Evolutionary conservation across 1,140 invertebrate species (phyloP).

Genomic region (Charaxes varanes): DNA sequence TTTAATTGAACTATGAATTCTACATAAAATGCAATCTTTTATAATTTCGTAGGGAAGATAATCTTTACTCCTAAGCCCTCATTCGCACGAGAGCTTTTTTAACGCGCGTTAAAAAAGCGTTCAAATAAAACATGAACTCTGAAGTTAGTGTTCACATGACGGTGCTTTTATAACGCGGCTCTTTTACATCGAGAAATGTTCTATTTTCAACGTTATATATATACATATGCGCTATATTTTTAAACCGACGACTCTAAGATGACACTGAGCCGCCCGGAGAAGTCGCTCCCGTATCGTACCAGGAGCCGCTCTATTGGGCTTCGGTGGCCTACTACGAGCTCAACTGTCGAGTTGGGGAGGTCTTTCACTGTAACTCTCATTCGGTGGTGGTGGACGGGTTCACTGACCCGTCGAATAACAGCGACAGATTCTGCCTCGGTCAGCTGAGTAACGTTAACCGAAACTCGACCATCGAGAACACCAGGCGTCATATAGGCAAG

Average conservation of each 20-base stretch:
- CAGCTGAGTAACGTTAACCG: conserved; percentile 97
- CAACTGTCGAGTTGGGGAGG: conserved; percentile 95
- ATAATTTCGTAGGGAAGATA: too few species aligned
- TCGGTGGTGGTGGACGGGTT: conserved; percentile 97
- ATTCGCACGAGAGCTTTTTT: too few species aligned
- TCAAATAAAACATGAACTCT: too few species aligned
- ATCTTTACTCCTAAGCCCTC: too few species aligned
- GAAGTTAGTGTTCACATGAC: too few species aligned
- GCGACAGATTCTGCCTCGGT: conserved; percentile 94
- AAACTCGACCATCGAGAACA: conserved; percentile 99
- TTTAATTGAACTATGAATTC: too few species aligned
- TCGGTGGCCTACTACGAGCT: conserved; percentile 97
- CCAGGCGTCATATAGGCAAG: conserved; percentile 96
- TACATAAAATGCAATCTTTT: too few species aligned
- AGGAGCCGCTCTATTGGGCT: conserved; percentile 96
- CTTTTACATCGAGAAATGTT: too few species aligned
- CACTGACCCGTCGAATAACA: conserved; percentile 96
- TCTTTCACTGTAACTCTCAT: conserved; percentile 93
- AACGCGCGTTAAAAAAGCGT: too few species aligned
- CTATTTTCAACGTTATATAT: too few species aligned
- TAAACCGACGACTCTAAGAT: conserved; percentile 76
- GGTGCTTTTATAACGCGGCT: too few species aligned
- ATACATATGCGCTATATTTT: too few species aligned
- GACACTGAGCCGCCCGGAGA: conserved; percentile 82
- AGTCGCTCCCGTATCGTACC: conserved; percentile 88